Evolutionary conservation across 1,140 invertebrate genomes (phyloP), one percentile per base, ranked within the genome.

Genomic region (Bathynomus jamesi): DNA sequence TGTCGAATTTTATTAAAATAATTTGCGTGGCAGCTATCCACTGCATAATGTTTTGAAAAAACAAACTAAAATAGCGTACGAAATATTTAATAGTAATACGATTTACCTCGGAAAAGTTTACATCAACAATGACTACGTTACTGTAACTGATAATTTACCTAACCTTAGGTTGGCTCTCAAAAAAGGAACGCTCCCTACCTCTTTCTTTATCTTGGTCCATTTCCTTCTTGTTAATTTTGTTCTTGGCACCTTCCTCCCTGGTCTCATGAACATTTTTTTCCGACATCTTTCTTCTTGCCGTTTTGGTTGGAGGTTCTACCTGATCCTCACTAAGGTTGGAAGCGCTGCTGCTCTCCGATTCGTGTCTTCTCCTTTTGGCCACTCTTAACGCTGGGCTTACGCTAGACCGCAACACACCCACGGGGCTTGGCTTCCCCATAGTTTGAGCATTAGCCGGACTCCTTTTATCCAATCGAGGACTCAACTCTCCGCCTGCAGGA

Each of bases 301-400:
- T 5, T 5, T 53, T 53, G 21, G 40, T 11, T 53, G 40, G 40
- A 53, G 2, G 40, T 53, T 53, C 40, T 53, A 11, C 40, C 21
- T 53, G 40, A 5, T 53, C 40, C 21, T 53, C 40, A 53, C 40
- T 53, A 17, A 53, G 11, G 40, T 53, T 53, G 21, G 40, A 53
- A 17, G 40, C 40, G 29, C 63, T 75, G 61, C 73, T 75, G 63
- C 73, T 75, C 61, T 75, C 73, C 17, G 73, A 75, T 65, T 75
- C 73, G 30, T 75, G 74, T 29, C 74, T 61, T 11, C 70, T 32
- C 28, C 74, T 60, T 40, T 73, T 76, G 63, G 71, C 64, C 17
- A 69, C 74, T 28, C 74, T 66, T 8, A 65, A 70, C 46, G 74
- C 74, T 29, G 74, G 71, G 61, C 74, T 76, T 24, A 76, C 74